These are phyloP conservation scores for Biston stratarius DNA, from an alignment of 2,888 invertebrate species.

Conservation along the genomic window DNA sequence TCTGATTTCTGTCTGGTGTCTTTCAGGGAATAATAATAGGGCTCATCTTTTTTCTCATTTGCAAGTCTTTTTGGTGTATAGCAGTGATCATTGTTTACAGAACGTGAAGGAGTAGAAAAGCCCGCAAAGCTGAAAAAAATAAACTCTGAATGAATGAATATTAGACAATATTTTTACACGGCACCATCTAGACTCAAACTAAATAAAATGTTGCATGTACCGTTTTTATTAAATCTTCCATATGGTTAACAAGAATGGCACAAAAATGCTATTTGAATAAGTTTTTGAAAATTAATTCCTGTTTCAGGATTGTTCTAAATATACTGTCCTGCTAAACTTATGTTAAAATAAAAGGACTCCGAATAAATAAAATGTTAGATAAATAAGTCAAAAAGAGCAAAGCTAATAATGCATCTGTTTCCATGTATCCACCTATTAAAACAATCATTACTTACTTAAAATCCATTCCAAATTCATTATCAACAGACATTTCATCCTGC, in stretches of 20 bases:
- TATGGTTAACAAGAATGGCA: too few species aligned
- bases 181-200: too few species aligned
- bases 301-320: too few species aligned
- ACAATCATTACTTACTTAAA: constrained; percentile 59
- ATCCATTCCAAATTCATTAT: constrained; percentile 67
- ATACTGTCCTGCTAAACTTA: too few species aligned
- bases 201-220: too few species aligned
- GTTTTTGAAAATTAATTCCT: too few species aligned
- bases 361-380: too few species aligned
- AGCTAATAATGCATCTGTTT: background rate
- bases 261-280: too few species aligned
- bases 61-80: constrained; percentile 58
- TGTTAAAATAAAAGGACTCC: too few species aligned
- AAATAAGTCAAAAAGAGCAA: too few species aligned
- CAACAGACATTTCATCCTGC: constrained; percentile 71
- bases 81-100: constrained; percentile 58
- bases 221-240: too few species aligned
- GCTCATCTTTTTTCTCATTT: constrained; percentile 43
- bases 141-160: background rate
- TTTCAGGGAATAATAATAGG: constrained; percentile 32
- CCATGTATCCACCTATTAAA: background rate
- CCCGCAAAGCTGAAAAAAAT: constrained; percentile 65
- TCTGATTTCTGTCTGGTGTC: constrained; percentile 21
- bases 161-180: too few species aligned
- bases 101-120: constrained; percentile 64